Evolutionary conservation across 1,140 invertebrate species (phyloP), one percentile per base, ranked within the genome.

Genomic region (Halyomorpha halys): DNA sequence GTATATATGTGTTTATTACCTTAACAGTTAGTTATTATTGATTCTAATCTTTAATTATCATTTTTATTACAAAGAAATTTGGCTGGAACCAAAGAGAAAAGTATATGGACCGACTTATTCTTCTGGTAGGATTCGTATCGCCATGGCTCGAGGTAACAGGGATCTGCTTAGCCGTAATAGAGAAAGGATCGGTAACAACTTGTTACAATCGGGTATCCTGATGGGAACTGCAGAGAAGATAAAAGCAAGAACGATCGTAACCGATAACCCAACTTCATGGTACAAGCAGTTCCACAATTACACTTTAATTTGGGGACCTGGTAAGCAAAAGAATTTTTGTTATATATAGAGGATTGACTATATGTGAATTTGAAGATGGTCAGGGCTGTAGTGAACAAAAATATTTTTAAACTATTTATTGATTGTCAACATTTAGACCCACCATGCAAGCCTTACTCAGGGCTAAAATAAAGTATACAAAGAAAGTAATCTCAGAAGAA

Each of bases 241-340:
- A 0, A 61, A 60, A 64, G 62, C 27, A 6, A 56, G 62, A 47
- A 61, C 64, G 3, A 34, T 68, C 15, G 14, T 60, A 13, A 34
- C 59, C 19, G 25, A 25, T 14, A 44, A 61, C 14, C n/a, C 62
- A 0, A 51, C 64, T 16, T 49, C 62, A 21, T 86, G 84, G 80
- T 76, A 75, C 1, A 73, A 81, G 59, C 75, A 79, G n/a, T 86
- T 81, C 70, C 83, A 86, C 62, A 71, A 75, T 0, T 87, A 82
- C 67, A 74, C 75, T 2, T 67, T 85, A 0, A 72, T 76, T 14
- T 87, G 85, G 85, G 77, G 74, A 56, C 79, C 78, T 70, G 77
- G 80, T 81, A 73, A 67, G 64, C 47, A 39, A 25, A n/a, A n/a
- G n/a, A n/a, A n/a, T n/a, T n/a, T n/a, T n/a, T n/a, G n/a, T n/a